Evolutionary conservation across 2,888 invertebrate genomes (phyloP), one percentile per base, ranked within the genome.

Genomic region (Scrobipalpa atriplicella): DNA sequence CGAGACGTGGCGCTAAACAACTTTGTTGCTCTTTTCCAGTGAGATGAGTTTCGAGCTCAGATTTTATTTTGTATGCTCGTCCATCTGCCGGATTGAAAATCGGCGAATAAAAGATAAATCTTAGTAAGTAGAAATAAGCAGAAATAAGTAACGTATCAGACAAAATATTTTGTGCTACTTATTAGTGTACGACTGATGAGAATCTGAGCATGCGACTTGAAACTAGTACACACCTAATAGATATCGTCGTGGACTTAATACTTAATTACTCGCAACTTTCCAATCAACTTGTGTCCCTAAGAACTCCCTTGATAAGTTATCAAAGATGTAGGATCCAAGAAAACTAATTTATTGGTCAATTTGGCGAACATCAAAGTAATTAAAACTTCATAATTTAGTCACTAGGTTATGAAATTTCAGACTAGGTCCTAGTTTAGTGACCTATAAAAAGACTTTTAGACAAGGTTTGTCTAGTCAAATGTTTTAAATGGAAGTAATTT

Each of bases 1-100:
- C 38, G 64, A 69, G 54, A 68, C 61, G 65, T 66, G 54, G 62
- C 61, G 51, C 29, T 41, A 65, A 69, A 66, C 52, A 66, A 67
- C 66, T 68, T 68, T 18, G 56, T 11, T 36, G 52, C 61, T 66
- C 54, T 66, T 60, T 56, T 56, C 54, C 54, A 11, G 8, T 54
- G 54, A 54, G 54, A 54, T 54, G 54, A 54, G 54, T 54, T 64
- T 43, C n/a, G n/a, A 38, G 52, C 36, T 62, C 47, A 62, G 54
- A 51, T 13, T 66, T 52, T 67, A 66, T 62, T 62, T 64, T 65
- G 62, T 62, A 65, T 60, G 60, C 64, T 60, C 39, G 60, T 43
- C 65, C 16, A 47, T 8, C 47, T 47, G 47, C 47, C 16, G 16
- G 5, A 47, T 16, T 47, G 47, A n/a, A 16, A 5, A n/a, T 16